Conservation (phyloP, 2,113 vertebrate species). For the Propithecus coquereli region DNA sequence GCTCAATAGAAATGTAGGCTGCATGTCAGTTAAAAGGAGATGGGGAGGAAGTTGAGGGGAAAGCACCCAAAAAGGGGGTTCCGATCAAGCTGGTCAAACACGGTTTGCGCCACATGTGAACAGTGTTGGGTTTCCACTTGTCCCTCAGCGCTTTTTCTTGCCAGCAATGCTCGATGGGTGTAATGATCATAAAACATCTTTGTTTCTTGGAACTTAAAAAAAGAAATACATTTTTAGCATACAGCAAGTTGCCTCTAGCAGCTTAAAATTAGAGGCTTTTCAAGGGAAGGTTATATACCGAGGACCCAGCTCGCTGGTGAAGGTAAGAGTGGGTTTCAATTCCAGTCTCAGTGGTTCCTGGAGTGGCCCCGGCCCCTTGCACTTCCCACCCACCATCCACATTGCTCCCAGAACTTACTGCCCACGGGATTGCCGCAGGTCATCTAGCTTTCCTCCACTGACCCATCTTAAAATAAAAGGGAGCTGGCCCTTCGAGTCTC, state of each 20-base stretch:
- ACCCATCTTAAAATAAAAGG: neutral
- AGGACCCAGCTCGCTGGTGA: neutral
- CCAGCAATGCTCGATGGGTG: neutral
- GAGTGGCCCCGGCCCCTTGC: no score
- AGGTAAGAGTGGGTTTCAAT: neutral
- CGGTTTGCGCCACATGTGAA: no score
- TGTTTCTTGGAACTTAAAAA: constrained; percentile 18
- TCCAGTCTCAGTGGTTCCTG: neutral
- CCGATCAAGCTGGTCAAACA: neutral
- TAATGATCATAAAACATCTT: neutral
- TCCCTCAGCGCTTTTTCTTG: neutral
- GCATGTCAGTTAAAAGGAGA: neutral
- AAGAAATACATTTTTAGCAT: neutral
- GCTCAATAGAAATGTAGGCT: neutral
- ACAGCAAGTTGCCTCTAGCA: neutral
- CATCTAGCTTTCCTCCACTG: neutral
- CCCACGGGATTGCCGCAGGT: accelerated
- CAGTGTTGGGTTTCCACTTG: neutral
- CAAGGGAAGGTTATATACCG: neutral
- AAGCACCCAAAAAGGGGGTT: neutral
- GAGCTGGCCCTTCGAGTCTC: neutral
- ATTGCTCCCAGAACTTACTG: neutral
- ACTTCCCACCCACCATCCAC: neutral
- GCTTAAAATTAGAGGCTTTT: neutral
- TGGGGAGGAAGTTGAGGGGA: neutral